Evolutionary conservation across 1,140 invertebrate species (phyloP), one percentile per base, ranked within the genome.

Genomic region (Chymomyza costata): DNA sequence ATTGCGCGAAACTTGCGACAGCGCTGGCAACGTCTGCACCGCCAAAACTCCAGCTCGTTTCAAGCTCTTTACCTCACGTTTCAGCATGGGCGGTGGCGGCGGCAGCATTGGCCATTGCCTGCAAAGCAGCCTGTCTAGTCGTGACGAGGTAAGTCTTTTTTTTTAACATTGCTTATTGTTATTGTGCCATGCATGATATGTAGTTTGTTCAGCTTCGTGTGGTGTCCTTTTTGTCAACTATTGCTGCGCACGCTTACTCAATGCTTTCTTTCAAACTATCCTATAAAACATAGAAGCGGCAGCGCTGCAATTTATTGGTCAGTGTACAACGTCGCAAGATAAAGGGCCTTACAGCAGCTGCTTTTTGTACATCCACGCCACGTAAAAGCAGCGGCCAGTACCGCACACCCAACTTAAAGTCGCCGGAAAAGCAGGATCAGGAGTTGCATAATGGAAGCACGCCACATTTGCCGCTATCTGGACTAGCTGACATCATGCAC

Each of bases 31-130:
- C 10, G 25, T 28, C 25, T 28, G 21, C 14, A 61, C 54, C 1
- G 54, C 59, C 11, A 84, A 82, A 45, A 85, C 84, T 0, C 84
- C 84, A 1, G 69, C 71, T 1, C 73, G 73, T n/a, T 85, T 86
- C 6, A 80, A 65, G 21, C 59, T 85, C 14, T 81, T 86, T 16
- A 38, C 81, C 8, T 80, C 78, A 13, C 69, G 71, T 1, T 84
- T 84, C n/a, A 84, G 82, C 38, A 68, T 84, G 17, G 78, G 73
- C 18, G 63, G 54, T 43, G 62, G 15, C 25, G 44, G 44, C 10
- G 10, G 41, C 17, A 43, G 39, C 10, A 35, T 34, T 13, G 41
- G 44, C 2, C 15, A 38, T 14, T 15, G 6, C 15, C 34, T 80
- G 37, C 55, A 64, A 19, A 25, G 21, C 21, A 25, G 8, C 8